A percentile compares a stretch with the other conserved stretches of the same genome.
Conservation (phyloP, 53 echinoderm and acorn worm genomes). For the Holothuria scabra region DNA sequence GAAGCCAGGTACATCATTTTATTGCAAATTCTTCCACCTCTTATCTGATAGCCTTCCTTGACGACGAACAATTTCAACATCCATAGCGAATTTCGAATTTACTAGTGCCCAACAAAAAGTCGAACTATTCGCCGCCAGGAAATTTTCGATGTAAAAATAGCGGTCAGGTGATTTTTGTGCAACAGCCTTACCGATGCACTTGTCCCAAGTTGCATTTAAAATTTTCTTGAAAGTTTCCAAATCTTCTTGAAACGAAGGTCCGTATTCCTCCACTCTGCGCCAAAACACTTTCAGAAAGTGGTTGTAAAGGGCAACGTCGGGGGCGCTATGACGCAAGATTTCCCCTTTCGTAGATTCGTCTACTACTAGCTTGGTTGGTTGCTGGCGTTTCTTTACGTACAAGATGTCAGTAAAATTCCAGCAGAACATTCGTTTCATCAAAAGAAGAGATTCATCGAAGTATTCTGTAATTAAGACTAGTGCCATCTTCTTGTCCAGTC, state of each 20-base stretch:
- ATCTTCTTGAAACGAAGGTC: conserved; percentile 56
- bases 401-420: conserved; percentile 66
- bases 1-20: no score
- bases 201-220: conserved; percentile 25
- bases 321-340: conserved; percentile 53
- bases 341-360: conserved; percentile 36
- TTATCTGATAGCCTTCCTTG: background rate
- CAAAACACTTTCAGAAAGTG: conserved; percentile 61
- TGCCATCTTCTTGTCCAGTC: conserved; percentile 44
- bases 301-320: conserved; percentile 57
- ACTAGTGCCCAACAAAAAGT: conserved; percentile 44
- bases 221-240: conserved; percentile 54
- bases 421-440: conserved; percentile 60
- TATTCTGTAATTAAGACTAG: conserved; percentile 70
- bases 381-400: conserved; percentile 60
- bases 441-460: conserved; percentile 67
- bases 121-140: background rate
- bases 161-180: conserved; percentile 8
- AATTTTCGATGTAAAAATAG: conserved; percentile 18
- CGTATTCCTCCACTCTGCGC: conserved; percentile 61
- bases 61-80: conserved; percentile 17
- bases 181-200: conserved; percentile 43
- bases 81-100: conserved; percentile 28
- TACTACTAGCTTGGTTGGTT: conserved; percentile 40
- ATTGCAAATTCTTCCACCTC: background rate